These are phyloP conservation scores for Bovichtus diacanthus DNA, from an alignment of 2,797 vertebrate species.

Conservation along the genomic window DNA sequence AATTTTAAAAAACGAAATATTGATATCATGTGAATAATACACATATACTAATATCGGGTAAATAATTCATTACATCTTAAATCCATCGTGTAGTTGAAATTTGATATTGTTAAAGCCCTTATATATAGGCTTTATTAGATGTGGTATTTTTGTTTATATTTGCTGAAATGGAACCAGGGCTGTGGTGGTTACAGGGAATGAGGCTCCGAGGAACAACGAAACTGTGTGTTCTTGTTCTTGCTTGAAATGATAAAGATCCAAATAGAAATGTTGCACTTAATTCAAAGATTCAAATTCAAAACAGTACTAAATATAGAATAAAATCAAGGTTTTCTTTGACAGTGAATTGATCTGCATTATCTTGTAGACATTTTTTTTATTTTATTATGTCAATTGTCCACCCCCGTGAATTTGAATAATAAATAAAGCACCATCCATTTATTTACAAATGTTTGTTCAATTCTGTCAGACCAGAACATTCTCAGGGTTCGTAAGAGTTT, in stretches of 20 bases:
- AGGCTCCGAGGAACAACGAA: not conserved
- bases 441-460: not conserved
- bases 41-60: too few relatives aligned
- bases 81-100: too few relatives aligned
- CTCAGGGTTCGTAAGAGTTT: constrained; percentile 2
- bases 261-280: not conserved
- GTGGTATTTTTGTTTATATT: not conserved
- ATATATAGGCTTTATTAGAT: not conserved
- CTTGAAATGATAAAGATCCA: not conserved
- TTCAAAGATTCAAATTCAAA: not conserved
- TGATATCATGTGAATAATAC: too few relatives aligned
- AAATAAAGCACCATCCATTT: not conserved
- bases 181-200: not conserved
- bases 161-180: not conserved
- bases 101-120: too few relatives aligned
- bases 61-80: too few relatives aligned
- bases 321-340: not conserved
- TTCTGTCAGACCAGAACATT: not conserved
- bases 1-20: too few relatives aligned
- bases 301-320: not conserved
- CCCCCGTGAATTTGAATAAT: not conserved
- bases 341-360: not conserved
- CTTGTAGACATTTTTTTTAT: not conserved
- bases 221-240: not conserved
- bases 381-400: not conserved